Evolutionary conservation across 2,797 vertebrate species (phyloP), one percentile per base, ranked within the genome.

Genomic region (Delichon dasypus): DNA sequence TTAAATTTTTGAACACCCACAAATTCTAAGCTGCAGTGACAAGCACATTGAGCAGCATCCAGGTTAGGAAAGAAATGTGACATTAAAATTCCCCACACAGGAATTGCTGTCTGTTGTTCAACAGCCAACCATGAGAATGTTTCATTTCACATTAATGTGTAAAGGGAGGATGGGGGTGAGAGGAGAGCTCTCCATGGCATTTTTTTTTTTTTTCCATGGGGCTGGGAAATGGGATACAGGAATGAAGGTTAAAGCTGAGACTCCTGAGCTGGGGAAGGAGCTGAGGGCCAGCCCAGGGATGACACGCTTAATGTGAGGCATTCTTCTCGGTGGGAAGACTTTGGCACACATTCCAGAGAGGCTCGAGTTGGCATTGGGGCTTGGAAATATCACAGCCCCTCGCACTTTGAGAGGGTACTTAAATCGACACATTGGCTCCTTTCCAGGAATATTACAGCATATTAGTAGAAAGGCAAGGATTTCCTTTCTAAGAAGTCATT

Each of bases 401-500:
- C 3, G 0, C 78, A 79, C 75, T 91, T 90, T 68, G 83, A 84
- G 57, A 83, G 45, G 65, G 65, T 84, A 82, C 58, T 88, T 95
- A 91, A 87, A 96, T 72, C 16, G 74, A 92, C 92, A 73, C 5
- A 0, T 27, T 95, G 96, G 95, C 91, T 67, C 23, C 45, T 29
- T 84, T 65, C 94, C 96, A 97, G 92, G 57, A 88, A 76, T 91
- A 94, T 84, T 91, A 36, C 65, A 68, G 53, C 4, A 2, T 91
- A 74, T 79, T 93, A 77, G 92, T 51, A 80, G 66, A 95, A 94
- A 95, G 65, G 61, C 71, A 87, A 94, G 62, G 53, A 85, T 95
- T 92, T 96, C 86, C 88, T 95, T 94, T 96, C 92, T 94, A 93
- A 96, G 90, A 91, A 95, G 95, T 90, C 86, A 84, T 80, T 94